These are phyloP conservation scores for Crenichthys baileyi DNA, from an alignment of 2,797 vertebrate species.

Conservation along the genomic window DNA sequence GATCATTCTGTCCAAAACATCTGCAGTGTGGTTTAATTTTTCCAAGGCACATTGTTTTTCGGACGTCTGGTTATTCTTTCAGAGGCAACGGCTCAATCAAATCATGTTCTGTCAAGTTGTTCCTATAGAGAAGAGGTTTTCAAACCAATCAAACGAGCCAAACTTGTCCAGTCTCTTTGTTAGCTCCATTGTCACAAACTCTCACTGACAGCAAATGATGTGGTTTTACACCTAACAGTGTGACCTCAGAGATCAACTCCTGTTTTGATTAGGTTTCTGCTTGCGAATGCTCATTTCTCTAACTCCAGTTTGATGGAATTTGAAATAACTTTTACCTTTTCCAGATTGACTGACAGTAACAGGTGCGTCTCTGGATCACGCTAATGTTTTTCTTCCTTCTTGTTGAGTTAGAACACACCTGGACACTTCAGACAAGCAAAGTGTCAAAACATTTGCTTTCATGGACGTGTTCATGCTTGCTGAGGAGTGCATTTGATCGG, in stretches of 20 bases:
- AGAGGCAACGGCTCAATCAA: neutral
- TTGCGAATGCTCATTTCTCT: neutral
- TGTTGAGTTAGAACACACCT: neutral
- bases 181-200: neutral
- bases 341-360: neutral
- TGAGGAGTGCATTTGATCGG: neutral
- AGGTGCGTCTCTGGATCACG: neutral
- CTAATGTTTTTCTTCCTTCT: neutral
- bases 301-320: neutral
- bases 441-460: conserved; percentile 2
- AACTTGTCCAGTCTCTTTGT: neutral
- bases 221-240: neutral
- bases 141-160: neutral
- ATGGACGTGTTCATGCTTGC: neutral
- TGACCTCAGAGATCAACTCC: neutral
- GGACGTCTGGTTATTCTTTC: neutral
- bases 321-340: neutral
- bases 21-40: neutral
- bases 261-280: neutral
- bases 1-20: neutral
- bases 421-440: neutral
- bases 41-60: neutral
- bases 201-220: neutral
- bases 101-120: neutral
- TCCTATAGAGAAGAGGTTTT: neutral